phyloP scores from a whole-genome alignment of 2,113 vertebrate species.

The Scartelaos histophorus region DNA sequence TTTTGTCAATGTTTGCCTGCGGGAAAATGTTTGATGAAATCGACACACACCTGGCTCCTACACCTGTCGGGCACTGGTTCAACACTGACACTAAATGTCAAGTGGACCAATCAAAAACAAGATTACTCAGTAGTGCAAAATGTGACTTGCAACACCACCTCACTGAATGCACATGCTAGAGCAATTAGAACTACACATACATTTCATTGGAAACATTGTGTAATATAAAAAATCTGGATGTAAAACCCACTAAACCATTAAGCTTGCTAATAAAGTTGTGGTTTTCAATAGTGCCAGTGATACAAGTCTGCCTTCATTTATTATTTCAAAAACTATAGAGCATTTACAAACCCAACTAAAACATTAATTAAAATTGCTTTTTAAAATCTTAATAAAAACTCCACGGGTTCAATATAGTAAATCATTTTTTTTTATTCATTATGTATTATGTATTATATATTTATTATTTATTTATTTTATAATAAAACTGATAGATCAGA shows the following conservation, averaged over 20 bases:
- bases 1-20: conserved; percentile 28
- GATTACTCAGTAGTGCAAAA: not conserved
- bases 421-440: too few relatives aligned
- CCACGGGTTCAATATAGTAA: not conserved
- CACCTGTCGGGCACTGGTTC: conserved; percentile 23
- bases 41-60: conserved; percentile 34
- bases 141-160: not conserved
- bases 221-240: not conserved
- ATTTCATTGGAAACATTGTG: not conserved
- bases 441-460: too few relatives aligned
- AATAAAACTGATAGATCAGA: not conserved
- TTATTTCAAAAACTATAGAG: too few relatives aligned
- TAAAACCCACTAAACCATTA: too few relatives aligned
- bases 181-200: not conserved
- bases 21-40: conserved; percentile 26
- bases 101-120: conserved; percentile 11
- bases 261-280: too few relatives aligned
- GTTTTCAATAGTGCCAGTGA: too few relatives aligned
- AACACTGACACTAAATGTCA: conserved; percentile 39
- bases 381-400: too few relatives aligned
- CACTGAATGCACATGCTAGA: not conserved
- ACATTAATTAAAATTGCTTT: too few relatives aligned
- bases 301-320: too few relatives aligned
- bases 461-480: too few relatives aligned
- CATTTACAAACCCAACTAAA: too few relatives aligned